phyloP scores from a whole-genome alignment of 1,140 invertebrate species.

The Arctopsyche grandis region DNA sequence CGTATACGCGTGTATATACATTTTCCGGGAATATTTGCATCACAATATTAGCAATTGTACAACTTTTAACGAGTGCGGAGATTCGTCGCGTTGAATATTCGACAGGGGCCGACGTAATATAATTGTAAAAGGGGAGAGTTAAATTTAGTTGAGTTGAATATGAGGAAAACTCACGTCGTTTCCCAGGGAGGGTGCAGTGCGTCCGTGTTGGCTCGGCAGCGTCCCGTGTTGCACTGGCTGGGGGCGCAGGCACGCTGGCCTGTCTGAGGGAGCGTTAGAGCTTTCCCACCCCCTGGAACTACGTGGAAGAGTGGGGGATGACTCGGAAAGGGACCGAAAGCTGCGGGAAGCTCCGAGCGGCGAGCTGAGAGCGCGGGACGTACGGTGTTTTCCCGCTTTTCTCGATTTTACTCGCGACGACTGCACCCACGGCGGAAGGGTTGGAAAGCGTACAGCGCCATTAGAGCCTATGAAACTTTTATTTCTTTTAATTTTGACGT shows the following conservation, averaged over 20 bases:
- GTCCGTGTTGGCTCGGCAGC: not conserved
- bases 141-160: too few species aligned
- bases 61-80: not conserved
- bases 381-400: conserved; percentile 1
- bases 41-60: conserved; percentile 20
- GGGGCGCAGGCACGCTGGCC: not conserved
- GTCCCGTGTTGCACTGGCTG: conserved; percentile 21
- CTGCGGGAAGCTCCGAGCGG: conserved; percentile 34
- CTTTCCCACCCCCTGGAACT: conserved; percentile 17
- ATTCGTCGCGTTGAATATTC: not conserved
- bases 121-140: not conserved
- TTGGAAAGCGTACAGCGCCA: too few species aligned
- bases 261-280: not conserved
- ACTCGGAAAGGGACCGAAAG: conserved; percentile 4
- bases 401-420: not conserved
- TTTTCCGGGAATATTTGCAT: conserved; percentile 12
- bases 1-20: too few species aligned
- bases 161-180: not conserved
- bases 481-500: too few species aligned
- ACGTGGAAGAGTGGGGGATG: conserved; percentile 9
- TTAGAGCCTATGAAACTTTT: too few species aligned
- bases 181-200: not conserved
- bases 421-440: too few species aligned
- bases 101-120: not conserved
- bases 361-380: conserved; percentile 24